Conservation (phyloP, 1,140 invertebrate species). For the Achroia grisella region DNA sequence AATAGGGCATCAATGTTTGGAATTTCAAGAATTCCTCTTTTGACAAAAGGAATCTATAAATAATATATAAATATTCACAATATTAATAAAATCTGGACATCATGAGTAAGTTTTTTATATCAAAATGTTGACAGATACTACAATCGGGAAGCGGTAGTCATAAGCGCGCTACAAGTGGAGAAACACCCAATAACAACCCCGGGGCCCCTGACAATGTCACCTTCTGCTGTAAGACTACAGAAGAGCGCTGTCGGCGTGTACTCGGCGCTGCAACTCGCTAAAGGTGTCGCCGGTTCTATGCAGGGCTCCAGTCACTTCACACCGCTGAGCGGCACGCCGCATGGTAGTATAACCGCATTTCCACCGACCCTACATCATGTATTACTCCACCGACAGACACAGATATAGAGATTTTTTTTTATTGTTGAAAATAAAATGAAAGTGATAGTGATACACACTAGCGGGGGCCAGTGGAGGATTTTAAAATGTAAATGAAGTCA, state of each 20-base stretch:
- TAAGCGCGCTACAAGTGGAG: constrained; percentile 93
- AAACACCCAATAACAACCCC: constrained; percentile 92
- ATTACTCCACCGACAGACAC: too few species aligned
- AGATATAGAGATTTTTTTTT: too few species aligned
- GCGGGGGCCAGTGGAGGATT: too few species aligned
- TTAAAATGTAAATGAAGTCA: too few species aligned
- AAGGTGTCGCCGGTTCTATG: constrained; percentile 46
- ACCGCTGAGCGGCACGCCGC: constrained; percentile 43
- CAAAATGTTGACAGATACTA: constrained; percentile 69
- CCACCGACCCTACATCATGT: too few species aligned
- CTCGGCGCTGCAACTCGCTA: constrained; percentile 53
- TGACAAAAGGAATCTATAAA: too few species aligned
- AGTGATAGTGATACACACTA: too few species aligned
- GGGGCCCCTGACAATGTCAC: constrained; percentile 82
- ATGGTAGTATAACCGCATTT: constrained; percentile 37
- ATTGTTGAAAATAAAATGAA: too few species aligned
- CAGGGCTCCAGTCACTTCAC: constrained; percentile 52
- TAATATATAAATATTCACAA: too few species aligned
- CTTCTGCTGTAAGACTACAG: constrained; percentile 73
- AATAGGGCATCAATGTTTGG: too few species aligned
- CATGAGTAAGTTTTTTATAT: not conserved
- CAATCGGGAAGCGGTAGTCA: constrained; percentile 92
- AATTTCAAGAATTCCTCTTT: too few species aligned
- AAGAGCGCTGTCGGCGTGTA: constrained; percentile 46
- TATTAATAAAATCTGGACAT: too few species aligned